phyloP scores from a whole-genome alignment of 2,888 invertebrate genomes.

The Latrodectus elegans region DNA sequence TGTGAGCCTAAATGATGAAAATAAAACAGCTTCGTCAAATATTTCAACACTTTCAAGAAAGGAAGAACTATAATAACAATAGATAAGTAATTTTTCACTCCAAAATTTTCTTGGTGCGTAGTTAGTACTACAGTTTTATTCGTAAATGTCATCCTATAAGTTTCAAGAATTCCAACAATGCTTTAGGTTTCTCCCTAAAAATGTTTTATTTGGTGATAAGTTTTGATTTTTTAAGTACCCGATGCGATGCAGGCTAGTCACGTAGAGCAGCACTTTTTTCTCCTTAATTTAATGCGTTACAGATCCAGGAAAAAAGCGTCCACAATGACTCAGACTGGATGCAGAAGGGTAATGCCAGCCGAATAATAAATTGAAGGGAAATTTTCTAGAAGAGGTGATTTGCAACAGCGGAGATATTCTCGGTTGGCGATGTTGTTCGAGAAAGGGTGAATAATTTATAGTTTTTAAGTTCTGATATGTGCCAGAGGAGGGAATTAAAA shows the following conservation, averaged over 20 bases:
- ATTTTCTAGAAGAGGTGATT: neutral
- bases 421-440: neutral
- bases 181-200: neutral
- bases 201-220: neutral
- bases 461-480: too few species aligned
- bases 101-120: too few species aligned
- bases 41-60: too few species aligned
- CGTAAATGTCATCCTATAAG: too few species aligned
- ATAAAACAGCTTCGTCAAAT: too few species aligned
- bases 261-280: constrained; percentile 34
- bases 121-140: too few species aligned
- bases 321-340: constrained; percentile 35
- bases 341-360: constrained; percentile 35
- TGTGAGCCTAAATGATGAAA: too few species aligned
- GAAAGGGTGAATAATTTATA: too few species aligned
- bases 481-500: too few species aligned
- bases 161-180: too few species aligned
- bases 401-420: neutral
- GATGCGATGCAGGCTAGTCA: constrained; percentile 2
- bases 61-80: too few species aligned
- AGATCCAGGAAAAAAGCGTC: constrained; percentile 19
- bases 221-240: constrained; percentile 20
- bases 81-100: too few species aligned
- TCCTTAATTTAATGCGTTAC: constrained; percentile 22
- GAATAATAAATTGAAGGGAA: constrained; percentile 34